Evolutionary conservation across 2,888 invertebrate species (phyloP), one percentile per base, ranked within the genome.

Genomic region (Eristalinus sepulchralis): DNA sequence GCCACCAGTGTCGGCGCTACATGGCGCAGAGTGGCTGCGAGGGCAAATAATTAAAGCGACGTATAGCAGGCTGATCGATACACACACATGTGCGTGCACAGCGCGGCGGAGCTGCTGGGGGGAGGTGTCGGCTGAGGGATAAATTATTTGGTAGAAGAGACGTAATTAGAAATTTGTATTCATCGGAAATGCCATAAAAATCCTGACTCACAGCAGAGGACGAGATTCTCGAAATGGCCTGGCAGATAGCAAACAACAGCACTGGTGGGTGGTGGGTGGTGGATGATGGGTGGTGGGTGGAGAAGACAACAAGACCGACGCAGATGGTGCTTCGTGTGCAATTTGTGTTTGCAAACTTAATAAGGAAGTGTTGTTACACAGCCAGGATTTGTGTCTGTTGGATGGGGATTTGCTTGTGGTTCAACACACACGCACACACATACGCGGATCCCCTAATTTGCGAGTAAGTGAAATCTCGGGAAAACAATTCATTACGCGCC

Each of bases 261-360:
- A 4, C 13, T 22, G 24, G 24, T 0, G 11, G 24, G 39, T 2
- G 6, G 31, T 4, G 31, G 31, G 31, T 31, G 31, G 31, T 31
- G 31, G 31, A n/a, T n/a, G n/a, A n/a, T n/a, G n/a, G n/a, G n/a
- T n/a, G 10, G 34, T 9, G 34, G 34, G 8, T 34, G 34, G 34
- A 27, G 22, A 20, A 47, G 27, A 24, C 17, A 24, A 31, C 73
- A 22, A 24, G 3, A 11, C 10, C 24, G 24, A 13, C 72, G 62
- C 73, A 67, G 63, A 64, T 68, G 80, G 22, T 67, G 71, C 59
- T 66, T 71, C 57, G 39, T 79, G 80, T 67, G 81, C 75, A 81
- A 81, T 81, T 81, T 81, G 81, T 75, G 68, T 81, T 75, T 81
- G 75, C 75, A 81, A 81, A 75, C 73, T 75, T 75, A 81, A 81